Base-by-base conservation (phyloP, 2,113 vertebrate genomes). In the Hypomesus transpacificus region DNA sequence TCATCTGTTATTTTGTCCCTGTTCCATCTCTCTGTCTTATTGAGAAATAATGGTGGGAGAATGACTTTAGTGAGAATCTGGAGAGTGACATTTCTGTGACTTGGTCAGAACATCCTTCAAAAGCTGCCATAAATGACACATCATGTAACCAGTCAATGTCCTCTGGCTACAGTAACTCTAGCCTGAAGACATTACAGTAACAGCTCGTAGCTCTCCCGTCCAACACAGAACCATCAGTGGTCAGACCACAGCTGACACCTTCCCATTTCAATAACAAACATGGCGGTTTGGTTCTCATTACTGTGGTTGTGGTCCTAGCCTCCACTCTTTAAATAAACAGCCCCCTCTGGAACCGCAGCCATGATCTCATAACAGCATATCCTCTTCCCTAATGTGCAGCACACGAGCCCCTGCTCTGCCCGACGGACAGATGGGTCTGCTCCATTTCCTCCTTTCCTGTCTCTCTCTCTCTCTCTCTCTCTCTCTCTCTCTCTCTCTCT, bases 241-340 rank as follows among this genome's bases (percentile, higher is more conserved):
- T 79, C 71, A 65, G 71, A 68, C 79, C 85, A 65, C 86, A 83
- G 84, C 84, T 68, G 84, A 82, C 83, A 77, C 80, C 79, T 66
- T 69, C 76, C 81, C 82, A 80, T 82, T 87, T 88, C 79, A 84
- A 84, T 84, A 84, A 85, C 85, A 83, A 89, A 89, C 85, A 76
- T 28, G 76, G 75, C 3, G 80, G 85, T 87, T 89, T 88, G 85
- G 82, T 86, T 87, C 84, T 88, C 85, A 89, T 90, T 89, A 90
- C 80, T 58, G 81, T 11, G 85, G 74, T 82, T 74, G 76, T 54
- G 71, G 82, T 82, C 75, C 39, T 77, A 75, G 70, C 74, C 84
- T 76, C 81, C 71, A 74, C 84, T 89, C 84, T 84, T 85, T 88
- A 90, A 91, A 90, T 90, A 91, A 91, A 89, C 87, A 76, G 52